Evolutionary conservation across 2,888 invertebrate genomes (phyloP).

Genomic region (Scaptomyza cyrtandrae): DNA sequence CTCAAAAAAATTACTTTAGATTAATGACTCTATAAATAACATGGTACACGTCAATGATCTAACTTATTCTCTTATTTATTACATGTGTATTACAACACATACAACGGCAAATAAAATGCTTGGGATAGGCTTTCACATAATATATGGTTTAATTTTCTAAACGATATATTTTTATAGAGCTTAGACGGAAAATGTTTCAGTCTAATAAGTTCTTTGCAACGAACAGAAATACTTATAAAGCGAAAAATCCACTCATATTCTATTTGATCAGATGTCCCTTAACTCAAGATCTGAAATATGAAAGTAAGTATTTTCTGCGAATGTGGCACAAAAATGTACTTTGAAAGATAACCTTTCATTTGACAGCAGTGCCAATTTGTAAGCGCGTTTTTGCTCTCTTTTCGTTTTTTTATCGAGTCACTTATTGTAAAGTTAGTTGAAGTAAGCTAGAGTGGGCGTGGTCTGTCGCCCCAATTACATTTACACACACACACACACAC

Average conservation of each 20-base stretch:
- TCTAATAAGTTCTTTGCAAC: background rate
- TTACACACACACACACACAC: conserved; percentile 20
- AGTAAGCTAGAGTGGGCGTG: conserved; percentile 34
- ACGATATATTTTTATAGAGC: background rate
- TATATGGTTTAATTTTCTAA: conserved; percentile 30
- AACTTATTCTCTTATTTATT: conserved; percentile 46
- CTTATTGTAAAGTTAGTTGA: conserved; percentile 23
- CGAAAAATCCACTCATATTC: background rate
- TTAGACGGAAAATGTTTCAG: background rate
- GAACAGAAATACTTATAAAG: background rate
- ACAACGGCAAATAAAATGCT: conserved; percentile 11
- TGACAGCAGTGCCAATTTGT: conserved; percentile 15
- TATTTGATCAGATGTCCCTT: background rate
- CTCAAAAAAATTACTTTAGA: conserved; percentile 49
- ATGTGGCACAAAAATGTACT: background rate
- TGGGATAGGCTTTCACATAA: conserved; percentile 2
- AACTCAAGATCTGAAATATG: background rate
- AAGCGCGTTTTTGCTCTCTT: background rate
- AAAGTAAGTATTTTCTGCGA: background rate
- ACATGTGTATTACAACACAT: conserved; percentile 52
- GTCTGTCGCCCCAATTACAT: conserved; percentile 43
- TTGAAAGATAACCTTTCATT: conserved; percentile 18
- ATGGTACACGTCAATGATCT: conserved; percentile 56
- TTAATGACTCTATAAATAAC: conserved; percentile 66
- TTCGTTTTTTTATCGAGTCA: background rate